Percentiles rank a stretch among this genome's conserved stretches.
These are phyloP conservation scores for Pteropus rufus DNA, from an alignment of 2,797 vertebrate genomes.

Conservation along the genomic window DNA sequence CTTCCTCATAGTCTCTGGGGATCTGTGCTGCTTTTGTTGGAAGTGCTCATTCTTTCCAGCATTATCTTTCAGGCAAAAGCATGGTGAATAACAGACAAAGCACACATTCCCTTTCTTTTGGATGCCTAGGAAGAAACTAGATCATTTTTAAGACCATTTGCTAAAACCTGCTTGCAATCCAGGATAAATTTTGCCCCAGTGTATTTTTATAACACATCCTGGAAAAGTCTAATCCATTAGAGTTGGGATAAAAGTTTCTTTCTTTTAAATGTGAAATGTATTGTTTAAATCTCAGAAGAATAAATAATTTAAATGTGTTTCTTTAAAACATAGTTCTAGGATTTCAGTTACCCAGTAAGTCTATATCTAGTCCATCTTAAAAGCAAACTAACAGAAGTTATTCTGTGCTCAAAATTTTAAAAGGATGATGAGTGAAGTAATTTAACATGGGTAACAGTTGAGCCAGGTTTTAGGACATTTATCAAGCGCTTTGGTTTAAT, in stretches of 20 bases:
- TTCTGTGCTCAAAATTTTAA: slow-evolving; percentile 51
- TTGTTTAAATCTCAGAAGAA: slow-evolving; percentile 41
- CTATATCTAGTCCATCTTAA: background rate
- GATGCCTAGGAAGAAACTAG: background rate
- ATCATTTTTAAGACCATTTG: slow-evolving; percentile 1
- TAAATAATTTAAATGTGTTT: slow-evolving; percentile 53
- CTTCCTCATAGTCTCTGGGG: background rate
- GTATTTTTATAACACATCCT: slow-evolving; percentile 26
- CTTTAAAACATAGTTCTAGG: slow-evolving; percentile 39
- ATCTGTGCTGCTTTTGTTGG: background rate
- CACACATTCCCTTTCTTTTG: background rate
- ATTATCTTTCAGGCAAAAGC: slow-evolving; percentile 10
- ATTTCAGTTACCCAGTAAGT: slow-evolving; percentile 48
- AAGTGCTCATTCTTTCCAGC: slow-evolving; percentile 26
- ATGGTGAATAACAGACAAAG: slow-evolving; percentile 6
- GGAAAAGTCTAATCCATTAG: slow-evolving; percentile 16
- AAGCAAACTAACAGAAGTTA: slow-evolving; percentile 45
- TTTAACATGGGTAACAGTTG: slow-evolving; percentile 17
- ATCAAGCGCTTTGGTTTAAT: slow-evolving; percentile 49
- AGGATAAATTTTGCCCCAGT: slow-evolving; percentile 32
- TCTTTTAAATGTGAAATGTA: slow-evolving; percentile 43
- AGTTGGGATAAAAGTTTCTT: background rate
- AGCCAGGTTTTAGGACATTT: slow-evolving; percentile 64
- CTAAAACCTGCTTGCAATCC: slow-evolving; percentile 6
- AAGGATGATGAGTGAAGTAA: slow-evolving; percentile 44